phyloP scores from a whole-genome alignment of 1,140 invertebrate species.

The Hylyphantes graminicola region DNA sequence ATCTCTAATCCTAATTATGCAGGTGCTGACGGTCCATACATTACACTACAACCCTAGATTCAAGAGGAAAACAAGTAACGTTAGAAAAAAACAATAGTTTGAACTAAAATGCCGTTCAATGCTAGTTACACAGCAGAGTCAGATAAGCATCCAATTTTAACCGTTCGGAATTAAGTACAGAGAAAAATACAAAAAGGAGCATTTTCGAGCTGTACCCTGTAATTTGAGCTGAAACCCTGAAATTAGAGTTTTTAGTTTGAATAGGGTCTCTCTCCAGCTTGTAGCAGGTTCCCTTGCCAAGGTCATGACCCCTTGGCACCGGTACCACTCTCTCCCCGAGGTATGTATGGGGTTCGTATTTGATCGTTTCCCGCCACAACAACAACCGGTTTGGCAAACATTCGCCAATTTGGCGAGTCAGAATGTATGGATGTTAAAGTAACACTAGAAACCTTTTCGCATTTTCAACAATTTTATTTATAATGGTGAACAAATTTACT shows the following conservation, averaged over 20 bases:
- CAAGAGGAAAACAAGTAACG: not conserved
- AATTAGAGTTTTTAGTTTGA: slow-evolving; percentile 47
- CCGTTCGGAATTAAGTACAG: not conserved
- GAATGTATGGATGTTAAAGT: no score
- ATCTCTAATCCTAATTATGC: no score
- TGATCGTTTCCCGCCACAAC: no score
- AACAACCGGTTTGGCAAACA: no score
- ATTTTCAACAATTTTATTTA: no score
- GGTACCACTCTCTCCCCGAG: slow-evolving; percentile 11
- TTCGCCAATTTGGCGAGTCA: no score
- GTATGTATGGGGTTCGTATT: not conserved
- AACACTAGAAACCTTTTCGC: no score
- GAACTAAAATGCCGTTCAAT: slow-evolving; percentile 7
- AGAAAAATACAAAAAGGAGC: slow-evolving; percentile 26
- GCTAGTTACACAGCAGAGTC: not conserved
- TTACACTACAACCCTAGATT: no score
- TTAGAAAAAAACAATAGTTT: not conserved
- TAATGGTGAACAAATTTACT: no score
- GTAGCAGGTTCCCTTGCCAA: slow-evolving; percentile 46
- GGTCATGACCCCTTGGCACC: slow-evolving; percentile 26
- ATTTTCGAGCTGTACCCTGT: slow-evolving; percentile 30
- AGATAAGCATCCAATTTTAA: slow-evolving; percentile 11
- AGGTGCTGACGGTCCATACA: no score
- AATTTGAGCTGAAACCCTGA: slow-evolving; percentile 42
- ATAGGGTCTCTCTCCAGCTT: not conserved